Percentiles rank a stretch among this genome's conserved stretches.
Evolutionary conservation across 2,888 invertebrate genomes (phyloP).

Genomic region (Empis stercorea): DNA sequence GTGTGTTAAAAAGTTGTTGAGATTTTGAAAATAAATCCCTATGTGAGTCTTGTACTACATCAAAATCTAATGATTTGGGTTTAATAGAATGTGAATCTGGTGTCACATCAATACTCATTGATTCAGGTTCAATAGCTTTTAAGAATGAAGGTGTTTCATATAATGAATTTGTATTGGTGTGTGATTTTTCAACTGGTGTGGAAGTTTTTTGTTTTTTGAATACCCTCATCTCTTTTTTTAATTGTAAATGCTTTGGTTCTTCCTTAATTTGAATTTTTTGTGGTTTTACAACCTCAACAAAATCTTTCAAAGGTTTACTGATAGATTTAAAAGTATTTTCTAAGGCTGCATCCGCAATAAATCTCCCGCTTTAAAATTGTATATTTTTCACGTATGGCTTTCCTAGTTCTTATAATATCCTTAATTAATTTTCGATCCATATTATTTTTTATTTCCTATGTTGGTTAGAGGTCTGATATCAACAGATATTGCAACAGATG

Average conservation of each 20-base stretch:
- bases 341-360: not conserved
- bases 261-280: not conserved
- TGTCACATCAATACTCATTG: too few species aligned
- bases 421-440: slow-evolving; percentile 2
- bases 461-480: not conserved
- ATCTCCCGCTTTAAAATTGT: not conserved
- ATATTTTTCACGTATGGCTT: not conserved
- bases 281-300: not conserved
- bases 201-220: too few species aligned
- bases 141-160: too few species aligned
- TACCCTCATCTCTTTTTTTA: too few species aligned
- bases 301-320: not conserved
- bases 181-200: too few species aligned
- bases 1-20: not conserved
- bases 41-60: not conserved
- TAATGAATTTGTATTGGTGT: too few species aligned
- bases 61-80: not conserved
- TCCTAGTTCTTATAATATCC: slow-evolving; percentile 3
- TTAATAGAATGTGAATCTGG: too few species aligned
- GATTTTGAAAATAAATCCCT: not conserved
- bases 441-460: not conserved
- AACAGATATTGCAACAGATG: not conserved
- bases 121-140: too few species aligned
- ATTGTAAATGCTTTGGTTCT: too few species aligned
- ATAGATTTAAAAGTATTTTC: not conserved